Evolutionary conservation across 2,888 invertebrate genomes (phyloP).

Genomic region (Eupeodes latifasciatus): DNA sequence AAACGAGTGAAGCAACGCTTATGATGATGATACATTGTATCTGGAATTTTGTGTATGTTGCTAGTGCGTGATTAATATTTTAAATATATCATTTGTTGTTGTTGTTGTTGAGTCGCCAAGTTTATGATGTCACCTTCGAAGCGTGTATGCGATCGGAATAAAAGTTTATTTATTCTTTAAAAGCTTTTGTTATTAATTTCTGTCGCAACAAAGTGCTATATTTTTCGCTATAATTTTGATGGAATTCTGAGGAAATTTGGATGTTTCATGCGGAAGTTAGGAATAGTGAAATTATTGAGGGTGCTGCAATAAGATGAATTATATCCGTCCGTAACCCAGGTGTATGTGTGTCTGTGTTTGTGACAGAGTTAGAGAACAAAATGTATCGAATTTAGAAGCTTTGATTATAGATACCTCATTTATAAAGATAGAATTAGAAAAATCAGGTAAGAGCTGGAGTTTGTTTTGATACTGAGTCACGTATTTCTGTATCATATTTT

Average conservation of each 20-base stretch:
- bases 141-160: constrained; percentile 40
- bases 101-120: background rate
- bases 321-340: background rate
- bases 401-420: background rate
- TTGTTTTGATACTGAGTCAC: constrained; percentile 65
- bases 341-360: background rate
- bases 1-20: no score
- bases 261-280: constrained; percentile 59
- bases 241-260: constrained; percentile 48
- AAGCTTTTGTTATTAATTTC: constrained; percentile 34
- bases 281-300: background rate
- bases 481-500: background rate
- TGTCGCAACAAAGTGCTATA: background rate
- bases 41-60: constrained; percentile 19
- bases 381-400: background rate
- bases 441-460: constrained; percentile 48
- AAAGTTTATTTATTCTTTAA: constrained; percentile 29
- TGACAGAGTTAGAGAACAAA: background rate
- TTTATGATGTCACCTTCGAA: constrained; percentile 71
- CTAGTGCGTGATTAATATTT: constrained; percentile 58
- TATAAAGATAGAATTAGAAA: constrained; percentile 24
- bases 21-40: constrained; percentile 46
- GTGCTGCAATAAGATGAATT: constrained; percentile 19
- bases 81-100: background rate
- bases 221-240: constrained; percentile 14